Evolutionary conservation across 1,140 invertebrate genomes (phyloP), one percentile per base, ranked within the genome.

Genomic region (Chlorops oryzae): DNA sequence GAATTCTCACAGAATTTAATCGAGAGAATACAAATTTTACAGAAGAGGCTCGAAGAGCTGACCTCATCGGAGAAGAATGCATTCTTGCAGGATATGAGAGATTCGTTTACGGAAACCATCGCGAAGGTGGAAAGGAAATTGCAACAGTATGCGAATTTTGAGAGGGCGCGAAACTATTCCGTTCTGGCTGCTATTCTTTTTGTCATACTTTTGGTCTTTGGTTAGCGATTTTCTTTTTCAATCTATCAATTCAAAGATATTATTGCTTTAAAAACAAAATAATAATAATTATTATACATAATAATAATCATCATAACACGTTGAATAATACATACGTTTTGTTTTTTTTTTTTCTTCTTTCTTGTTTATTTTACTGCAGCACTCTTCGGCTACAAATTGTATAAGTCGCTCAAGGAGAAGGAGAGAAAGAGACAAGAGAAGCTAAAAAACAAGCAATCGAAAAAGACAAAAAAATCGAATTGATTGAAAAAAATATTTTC

Each of bases 351-450:
- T 43, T 38, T 51, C 7, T 32, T 43, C 21, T 25, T 23, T 34
- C 44, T 52, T 52, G 62, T 54, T 58, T 59, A 64, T 59, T 65
- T 66, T 68, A 52, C 83, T 81, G n/a, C 78, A 91, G 87, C 82
- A 55, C 88, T 89, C 70, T 89, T 90, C 72, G 81, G 85, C 43
- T 90, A 87, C 73, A 89, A 88, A 70, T 74, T 91, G 28, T 87
- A 88, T 71, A 82, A 83, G 67, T 88, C 85, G 52, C 73, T 88
- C 59, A 79, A 78, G 51, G 83, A 86, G 13, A 85, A 84, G 63
- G 82, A 87, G 56, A 74, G 75, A 24, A 84, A 81, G 63, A 76
- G 75, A 56, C 84, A 87, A 73, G 84, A 87, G 61, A 88, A 87
- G 51, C 55, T 64, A 9, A 67, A 65, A 57, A 58, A 51, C 52